These are phyloP conservation scores for Drosophila tropicalis DNA, from an alignment of 1,140 invertebrate genomes.

Conservation along the genomic window DNA sequence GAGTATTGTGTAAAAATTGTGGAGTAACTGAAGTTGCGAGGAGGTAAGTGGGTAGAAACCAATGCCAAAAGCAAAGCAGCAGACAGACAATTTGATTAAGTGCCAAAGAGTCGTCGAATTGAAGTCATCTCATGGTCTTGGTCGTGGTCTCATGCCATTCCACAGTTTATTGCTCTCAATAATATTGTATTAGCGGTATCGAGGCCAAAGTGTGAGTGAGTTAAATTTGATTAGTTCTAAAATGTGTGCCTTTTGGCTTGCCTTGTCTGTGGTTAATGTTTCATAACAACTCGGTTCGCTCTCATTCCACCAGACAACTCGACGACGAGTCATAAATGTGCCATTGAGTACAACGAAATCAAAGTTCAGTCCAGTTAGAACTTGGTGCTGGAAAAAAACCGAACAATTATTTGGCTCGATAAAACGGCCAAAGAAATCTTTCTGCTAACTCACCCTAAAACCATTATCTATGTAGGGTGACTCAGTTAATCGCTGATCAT, in stretches of 20 bases:
- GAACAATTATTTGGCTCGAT: background rate
- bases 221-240: constrained; percentile 44
- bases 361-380: constrained; percentile 30
- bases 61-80: constrained; percentile 44
- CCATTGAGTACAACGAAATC: constrained; percentile 45
- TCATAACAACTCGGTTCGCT: background rate
- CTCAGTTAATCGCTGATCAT: constrained; percentile 31
- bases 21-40: background rate
- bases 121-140: constrained; percentile 10
- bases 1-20: background rate
- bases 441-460: constrained; percentile 8
- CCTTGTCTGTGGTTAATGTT: background rate
- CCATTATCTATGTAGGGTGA: constrained; percentile 3
- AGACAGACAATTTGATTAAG: constrained; percentile 70
- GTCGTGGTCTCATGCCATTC: background rate
- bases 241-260: constrained; percentile 8
- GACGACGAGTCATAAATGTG: constrained; percentile 26
- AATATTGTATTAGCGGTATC: constrained; percentile 26
- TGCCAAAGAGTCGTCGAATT: constrained; percentile 45
- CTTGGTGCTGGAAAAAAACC: constrained; percentile 20
- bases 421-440: too few species aligned
- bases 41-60: constrained; percentile 21
- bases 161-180: constrained; percentile 20
- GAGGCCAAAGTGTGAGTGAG: constrained; percentile 23
- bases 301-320: background rate